Evolutionary conservation across 2,797 vertebrate species (phyloP).

Genomic region (Poecilia picta): DNA sequence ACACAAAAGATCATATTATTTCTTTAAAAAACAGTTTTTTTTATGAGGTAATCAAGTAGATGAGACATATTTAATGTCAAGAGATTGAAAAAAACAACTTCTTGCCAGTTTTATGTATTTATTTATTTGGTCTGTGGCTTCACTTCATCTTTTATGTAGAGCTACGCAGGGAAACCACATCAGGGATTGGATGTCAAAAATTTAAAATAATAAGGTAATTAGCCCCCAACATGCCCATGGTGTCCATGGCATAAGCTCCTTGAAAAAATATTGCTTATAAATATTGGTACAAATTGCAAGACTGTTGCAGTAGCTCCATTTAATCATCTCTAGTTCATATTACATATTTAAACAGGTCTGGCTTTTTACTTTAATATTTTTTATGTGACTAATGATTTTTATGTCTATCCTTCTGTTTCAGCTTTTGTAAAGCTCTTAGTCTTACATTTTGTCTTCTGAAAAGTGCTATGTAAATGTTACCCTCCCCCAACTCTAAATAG

Average conservation of each 20-base stretch:
- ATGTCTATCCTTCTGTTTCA: background rate
- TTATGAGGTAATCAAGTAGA: background rate
- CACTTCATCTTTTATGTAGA: background rate
- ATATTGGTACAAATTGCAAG: background rate
- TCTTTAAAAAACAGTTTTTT: background rate
- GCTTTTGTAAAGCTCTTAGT: background rate
- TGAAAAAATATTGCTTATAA: background rate
- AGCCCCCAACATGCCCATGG: background rate
- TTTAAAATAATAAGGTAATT: background rate
- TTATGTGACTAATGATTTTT: background rate
- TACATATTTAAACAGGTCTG: background rate
- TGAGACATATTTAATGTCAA: background rate
- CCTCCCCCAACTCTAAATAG: background rate
- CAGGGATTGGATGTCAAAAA: background rate
- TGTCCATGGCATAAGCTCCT: background rate
- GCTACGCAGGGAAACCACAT: background rate
- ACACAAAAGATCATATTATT: background rate
- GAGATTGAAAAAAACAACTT: background rate
- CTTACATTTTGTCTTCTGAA: background rate
- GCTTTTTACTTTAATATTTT: background rate
- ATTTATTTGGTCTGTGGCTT: background rate
- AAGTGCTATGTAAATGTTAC: background rate
- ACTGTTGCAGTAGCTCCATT: background rate
- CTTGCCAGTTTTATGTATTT: background rate
- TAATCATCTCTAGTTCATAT: background rate